Conservation (phyloP, 2,888 invertebrate genomes). For the Blastobasis lacticolella region DNA sequence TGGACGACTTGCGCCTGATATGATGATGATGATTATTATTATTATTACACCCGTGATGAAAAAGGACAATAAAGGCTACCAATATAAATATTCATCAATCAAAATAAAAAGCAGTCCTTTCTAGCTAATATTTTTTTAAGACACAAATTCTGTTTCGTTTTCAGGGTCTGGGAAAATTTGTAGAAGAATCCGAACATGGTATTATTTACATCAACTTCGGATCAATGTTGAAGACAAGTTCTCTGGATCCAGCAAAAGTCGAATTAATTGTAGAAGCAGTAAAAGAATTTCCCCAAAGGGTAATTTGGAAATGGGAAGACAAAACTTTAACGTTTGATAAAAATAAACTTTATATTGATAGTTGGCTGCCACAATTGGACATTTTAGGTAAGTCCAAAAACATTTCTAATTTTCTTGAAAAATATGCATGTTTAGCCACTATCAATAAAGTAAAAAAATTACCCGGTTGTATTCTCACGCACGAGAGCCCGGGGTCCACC, state of each 20-base stretch:
- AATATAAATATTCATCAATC: too few species aligned
- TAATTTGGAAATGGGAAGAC: constrained; percentile 87
- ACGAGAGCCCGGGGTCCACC: too few species aligned
- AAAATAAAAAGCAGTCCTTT: too few species aligned
- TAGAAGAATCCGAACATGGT: constrained; percentile 78
- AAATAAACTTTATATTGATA: constrained; percentile 75
- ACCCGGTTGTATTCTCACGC: too few species aligned
- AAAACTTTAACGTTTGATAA: constrained; percentile 72
- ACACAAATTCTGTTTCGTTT: too few species aligned
- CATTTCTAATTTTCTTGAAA: not conserved
- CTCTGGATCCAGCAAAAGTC: constrained; percentile 75
- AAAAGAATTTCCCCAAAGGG: constrained; percentile 76
- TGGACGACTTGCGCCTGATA: too few species aligned
- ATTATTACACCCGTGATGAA: too few species aligned
- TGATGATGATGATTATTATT: too few species aligned
- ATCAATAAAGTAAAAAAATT: not conserved
- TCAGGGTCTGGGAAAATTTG: constrained; percentile 40
- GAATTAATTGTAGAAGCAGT: constrained; percentile 77
- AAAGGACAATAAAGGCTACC: too few species aligned
- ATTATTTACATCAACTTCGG: constrained; percentile 86
- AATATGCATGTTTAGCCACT: too few species aligned
- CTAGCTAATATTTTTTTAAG: too few species aligned
- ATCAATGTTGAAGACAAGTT: constrained; percentile 79
- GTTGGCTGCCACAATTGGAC: constrained; percentile 83
- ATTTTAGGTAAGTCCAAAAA: constrained; percentile 74